Percentiles rank a stretch among this genome's conserved stretches.
These are phyloP conservation scores for Pardosa pseudoannulata DNA, from an alignment of 2,888 invertebrate species.

Conservation along the genomic window DNA sequence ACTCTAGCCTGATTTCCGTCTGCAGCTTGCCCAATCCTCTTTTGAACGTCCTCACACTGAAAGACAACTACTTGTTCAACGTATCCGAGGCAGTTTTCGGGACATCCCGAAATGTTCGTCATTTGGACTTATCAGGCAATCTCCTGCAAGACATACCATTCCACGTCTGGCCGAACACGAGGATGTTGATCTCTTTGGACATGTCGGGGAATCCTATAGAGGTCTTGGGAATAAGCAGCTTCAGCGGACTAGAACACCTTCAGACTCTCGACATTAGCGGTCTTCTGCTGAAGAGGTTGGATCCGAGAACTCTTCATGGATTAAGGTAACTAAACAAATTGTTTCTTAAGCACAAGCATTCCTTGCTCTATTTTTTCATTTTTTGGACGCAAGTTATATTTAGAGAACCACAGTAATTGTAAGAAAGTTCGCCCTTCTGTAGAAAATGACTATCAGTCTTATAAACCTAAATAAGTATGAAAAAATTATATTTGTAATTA, in stretches of 20 bases:
- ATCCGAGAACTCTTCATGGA: constrained; percentile 72
- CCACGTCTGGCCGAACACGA: constrained; percentile 85
- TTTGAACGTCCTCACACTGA: constrained; percentile 87
- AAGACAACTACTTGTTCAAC: constrained; percentile 85
- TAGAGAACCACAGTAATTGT: no score
- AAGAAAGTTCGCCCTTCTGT: no score
- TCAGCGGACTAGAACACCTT: constrained; percentile 83
- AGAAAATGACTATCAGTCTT: no score
- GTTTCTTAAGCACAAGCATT: no score
- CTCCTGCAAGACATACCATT: constrained; percentile 85
- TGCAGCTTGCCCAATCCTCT: constrained; percentile 84
- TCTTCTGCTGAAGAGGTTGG: constrained; percentile 71
- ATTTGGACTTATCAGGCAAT: constrained; percentile 87
- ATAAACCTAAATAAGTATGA: no score
- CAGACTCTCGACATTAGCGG: constrained; percentile 82
- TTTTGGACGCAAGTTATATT: no score
- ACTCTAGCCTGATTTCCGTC: constrained; percentile 83
- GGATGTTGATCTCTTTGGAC: constrained; percentile 85
- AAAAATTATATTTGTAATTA: no score
- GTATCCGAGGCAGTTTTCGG: constrained; percentile 81
- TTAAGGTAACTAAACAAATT: constrained; percentile 73
- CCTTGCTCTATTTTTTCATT: no score
- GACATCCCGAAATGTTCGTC: constrained; percentile 80
- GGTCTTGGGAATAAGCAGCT: constrained; percentile 75
- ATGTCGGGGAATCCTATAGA: constrained; percentile 89